Base-by-base conservation (phyloP, 2,113 vertebrate genomes). In the Rattus rattus region DNA sequence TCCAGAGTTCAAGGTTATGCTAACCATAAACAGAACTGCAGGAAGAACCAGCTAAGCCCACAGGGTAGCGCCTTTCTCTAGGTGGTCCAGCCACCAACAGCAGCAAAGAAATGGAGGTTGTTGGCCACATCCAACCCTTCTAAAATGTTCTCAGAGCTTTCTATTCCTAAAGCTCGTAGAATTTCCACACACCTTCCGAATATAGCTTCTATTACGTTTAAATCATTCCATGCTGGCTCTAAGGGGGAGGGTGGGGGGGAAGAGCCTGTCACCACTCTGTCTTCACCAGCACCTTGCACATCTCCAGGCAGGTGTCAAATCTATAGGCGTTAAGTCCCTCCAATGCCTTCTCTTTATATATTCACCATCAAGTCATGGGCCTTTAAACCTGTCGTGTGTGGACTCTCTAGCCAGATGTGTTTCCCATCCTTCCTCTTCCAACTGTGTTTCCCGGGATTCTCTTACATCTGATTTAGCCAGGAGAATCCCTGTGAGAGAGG, bases 1-100 rank as follows among this genome's bases (percentile, higher is more conserved):
- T 94, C 56, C 89, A 56, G 81, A 84, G 67, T 91, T 96, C 88
- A 88, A 94, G 72, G 95, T 94, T 79, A 94, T 92, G 83, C 73
- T 96, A 92, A 91, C 56, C 33, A 90, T 70, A 83, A 95, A 83
- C 85, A 94, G 77, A 80, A 94, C 43, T 69, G 52, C 0, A 97
- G 63, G 2, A n/a, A 91, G 73, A 43, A 13, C 56, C 86, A 90
- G 91, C 63, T 94, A 69, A 80, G 67, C 72, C 59, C 84, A 54
- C 47, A 75, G 14, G 30, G 75, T 85, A 10, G 20, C 10, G 14
- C 73, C 91, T 73, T 28, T 33, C 22, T 87, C 43, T 75, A 54
- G 30, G 54, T 7, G 67, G 63, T 79, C 56, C 52, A 54, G 73
- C n/a, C 22, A 63, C 12, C 36, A 72, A 79, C 14, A 65, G 49